Conservation (phyloP, 2,113 vertebrate genomes). For the Salvator merianae region DNA sequence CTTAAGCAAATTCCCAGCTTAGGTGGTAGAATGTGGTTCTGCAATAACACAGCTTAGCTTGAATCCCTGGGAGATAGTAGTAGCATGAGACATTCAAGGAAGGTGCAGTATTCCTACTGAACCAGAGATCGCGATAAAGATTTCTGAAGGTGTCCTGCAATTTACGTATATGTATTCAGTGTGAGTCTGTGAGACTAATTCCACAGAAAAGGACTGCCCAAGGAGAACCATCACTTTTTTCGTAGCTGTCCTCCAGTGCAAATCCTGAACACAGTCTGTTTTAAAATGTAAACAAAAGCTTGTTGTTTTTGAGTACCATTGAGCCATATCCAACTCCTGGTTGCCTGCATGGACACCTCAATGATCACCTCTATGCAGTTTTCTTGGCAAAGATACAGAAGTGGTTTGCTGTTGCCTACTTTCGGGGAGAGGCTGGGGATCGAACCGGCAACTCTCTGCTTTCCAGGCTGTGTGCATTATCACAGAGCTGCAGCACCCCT, state of each 20-base stretch:
- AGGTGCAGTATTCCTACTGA: no score
- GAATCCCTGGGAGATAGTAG: constrained; percentile 5
- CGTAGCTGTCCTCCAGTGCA: background rate
- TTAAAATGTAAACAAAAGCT: background rate
- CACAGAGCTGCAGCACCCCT: no score
- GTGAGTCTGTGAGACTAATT: background rate
- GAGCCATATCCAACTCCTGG: no score
- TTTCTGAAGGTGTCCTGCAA: background rate
- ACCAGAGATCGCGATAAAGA: background rate
- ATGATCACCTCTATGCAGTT: no score
- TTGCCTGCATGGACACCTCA: no score
- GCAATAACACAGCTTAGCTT: background rate
- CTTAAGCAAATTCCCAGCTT: background rate
- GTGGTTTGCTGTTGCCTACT: no score
- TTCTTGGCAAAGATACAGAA: no score
- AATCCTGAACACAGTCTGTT: background rate
- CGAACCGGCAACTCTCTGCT: no score
- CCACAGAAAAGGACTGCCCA: background rate
- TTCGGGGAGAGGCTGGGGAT: no score
- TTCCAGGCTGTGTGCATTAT: background rate
- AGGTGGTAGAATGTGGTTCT: no score
- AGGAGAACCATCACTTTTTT: background rate
- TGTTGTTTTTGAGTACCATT: no score
- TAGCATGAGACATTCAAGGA: background rate
- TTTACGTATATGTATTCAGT: background rate